Percentiles rank a stretch among this genome's conserved stretches.
Evolutionary conservation across 2,113 vertebrate genomes (phyloP).

Genomic region (Piaya cayana): DNA sequence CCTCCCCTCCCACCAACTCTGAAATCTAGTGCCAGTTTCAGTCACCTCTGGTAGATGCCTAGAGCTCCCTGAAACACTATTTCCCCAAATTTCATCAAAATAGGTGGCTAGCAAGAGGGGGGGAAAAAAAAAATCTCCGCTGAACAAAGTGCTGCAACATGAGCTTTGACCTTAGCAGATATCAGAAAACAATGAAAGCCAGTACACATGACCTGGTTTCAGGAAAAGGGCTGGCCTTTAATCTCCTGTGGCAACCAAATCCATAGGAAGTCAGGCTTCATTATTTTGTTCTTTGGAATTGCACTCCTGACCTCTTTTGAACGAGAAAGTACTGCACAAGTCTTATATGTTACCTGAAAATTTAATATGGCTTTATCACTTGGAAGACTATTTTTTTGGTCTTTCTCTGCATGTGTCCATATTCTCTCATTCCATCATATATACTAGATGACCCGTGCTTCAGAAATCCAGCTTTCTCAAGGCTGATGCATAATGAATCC

Average conservation of each 20-base stretch:
- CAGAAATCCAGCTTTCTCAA: not conserved
- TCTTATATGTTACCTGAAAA: not conserved
- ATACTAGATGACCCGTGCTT: not conserved
- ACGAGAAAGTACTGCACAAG: not conserved
- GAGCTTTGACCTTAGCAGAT: not conserved
- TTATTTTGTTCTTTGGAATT: not conserved
- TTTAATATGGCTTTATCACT: not conserved
- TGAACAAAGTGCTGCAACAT: not conserved
- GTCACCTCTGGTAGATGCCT: not conserved
- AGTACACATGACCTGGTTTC: not conserved
- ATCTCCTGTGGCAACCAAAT: not conserved
- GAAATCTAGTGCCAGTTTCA: not conserved
- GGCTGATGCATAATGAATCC: slow-evolving; percentile 16
- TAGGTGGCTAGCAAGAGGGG: not conserved
- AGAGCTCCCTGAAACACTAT: not conserved
- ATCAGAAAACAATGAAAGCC: not conserved
- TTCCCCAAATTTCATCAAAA: not conserved
- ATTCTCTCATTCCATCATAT: slow-evolving; percentile 12
- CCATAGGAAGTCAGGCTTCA: not conserved
- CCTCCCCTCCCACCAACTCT: not conserved
- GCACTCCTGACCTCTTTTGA: not conserved
- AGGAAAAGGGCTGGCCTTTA: not conserved
- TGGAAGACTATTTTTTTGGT: not conserved
- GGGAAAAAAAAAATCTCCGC: not conserved
- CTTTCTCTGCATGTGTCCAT: not conserved